phyloP scores from a whole-genome alignment of 2,888 invertebrate species.

The Ashinkailepas kermadecensis region DNA sequence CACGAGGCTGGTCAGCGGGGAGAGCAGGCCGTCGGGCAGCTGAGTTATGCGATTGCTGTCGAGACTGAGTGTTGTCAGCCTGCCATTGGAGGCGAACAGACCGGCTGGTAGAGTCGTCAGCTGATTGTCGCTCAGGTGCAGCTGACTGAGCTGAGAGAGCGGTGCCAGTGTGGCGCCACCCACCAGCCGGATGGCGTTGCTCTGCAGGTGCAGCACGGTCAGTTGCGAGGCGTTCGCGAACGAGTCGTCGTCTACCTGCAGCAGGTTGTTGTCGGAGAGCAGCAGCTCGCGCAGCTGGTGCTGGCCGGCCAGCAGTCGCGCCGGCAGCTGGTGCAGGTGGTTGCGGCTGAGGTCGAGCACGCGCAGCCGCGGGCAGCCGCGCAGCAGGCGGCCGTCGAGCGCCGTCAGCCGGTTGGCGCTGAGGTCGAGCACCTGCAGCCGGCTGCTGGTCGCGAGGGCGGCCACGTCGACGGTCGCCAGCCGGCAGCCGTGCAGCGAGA shows the following conservation, averaged over 20 bases:
- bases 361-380: conserved; percentile 63
- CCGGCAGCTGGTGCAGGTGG: conserved; percentile 69
- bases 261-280: conserved; percentile 69
- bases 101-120: conserved; percentile 28
- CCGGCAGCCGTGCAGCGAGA: conserved; percentile 76
- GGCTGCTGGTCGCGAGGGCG: conserved; percentile 63
- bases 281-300: conserved; percentile 73
- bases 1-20: conserved; percentile 61
- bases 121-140: conserved; percentile 34
- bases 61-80: conserved; percentile 70
- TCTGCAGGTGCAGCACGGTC: conserved; percentile 32
- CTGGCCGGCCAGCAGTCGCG: conserved; percentile 71
- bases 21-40: conserved; percentile 66
- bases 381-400: conserved; percentile 54
- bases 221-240: conserved; percentile 32
- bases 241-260: conserved; percentile 29
- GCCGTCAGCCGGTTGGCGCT: conserved; percentile 57
- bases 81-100: conserved; percentile 50
- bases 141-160: conserved; percentile 31
- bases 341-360: conserved; percentile 82
- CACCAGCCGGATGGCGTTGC: conserved; percentile 32
- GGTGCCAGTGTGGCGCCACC: conserved; percentile 30
- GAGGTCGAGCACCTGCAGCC: conserved; percentile 74
- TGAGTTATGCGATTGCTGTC: conserved; percentile 77
- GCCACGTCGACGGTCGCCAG: conserved; percentile 67